Conservation (phyloP, 2,888 invertebrate species). For the Axea sp. region DNA sequence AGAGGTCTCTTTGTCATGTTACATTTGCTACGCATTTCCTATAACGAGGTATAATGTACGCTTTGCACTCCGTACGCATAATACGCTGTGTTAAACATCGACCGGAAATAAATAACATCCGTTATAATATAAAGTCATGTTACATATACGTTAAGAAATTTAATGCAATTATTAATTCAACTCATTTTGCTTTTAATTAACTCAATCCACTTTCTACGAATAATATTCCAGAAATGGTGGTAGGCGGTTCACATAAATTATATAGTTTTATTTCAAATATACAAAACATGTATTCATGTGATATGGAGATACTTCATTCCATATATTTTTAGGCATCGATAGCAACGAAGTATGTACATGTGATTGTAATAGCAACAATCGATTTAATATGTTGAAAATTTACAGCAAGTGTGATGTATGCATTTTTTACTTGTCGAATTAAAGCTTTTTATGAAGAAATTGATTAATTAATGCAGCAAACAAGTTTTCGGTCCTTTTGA, state of each 20-base stretch:
- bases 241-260: not conserved
- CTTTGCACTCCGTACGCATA: slow-evolving; percentile 34
- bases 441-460: too few relatives aligned
- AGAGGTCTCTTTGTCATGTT: slow-evolving; percentile 46
- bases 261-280: too few relatives aligned
- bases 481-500: too few relatives aligned
- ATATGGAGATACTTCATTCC: too few relatives aligned
- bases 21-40: slow-evolving; percentile 32
- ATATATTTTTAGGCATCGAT: too few relatives aligned
- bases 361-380: too few relatives aligned
- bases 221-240: slow-evolving; percentile 8
- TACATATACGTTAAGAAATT: slow-evolving; percentile 40
- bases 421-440: too few relatives aligned
- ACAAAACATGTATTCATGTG: too few relatives aligned
- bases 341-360: too few relatives aligned
- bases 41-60: slow-evolving; percentile 14
- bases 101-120: slow-evolving; percentile 54
- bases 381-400: too few relatives aligned
- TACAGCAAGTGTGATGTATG: too few relatives aligned
- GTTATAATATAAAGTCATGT: slow-evolving; percentile 44
- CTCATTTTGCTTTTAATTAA: slow-evolving; percentile 32
- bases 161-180: slow-evolving; percentile 42
- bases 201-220: slow-evolving; percentile 19
- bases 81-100: slow-evolving; percentile 44
- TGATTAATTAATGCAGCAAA: too few relatives aligned